Evolutionary conservation across 2,888 invertebrate genomes (phyloP).

Genomic region (Chrysolina haemoptera): DNA sequence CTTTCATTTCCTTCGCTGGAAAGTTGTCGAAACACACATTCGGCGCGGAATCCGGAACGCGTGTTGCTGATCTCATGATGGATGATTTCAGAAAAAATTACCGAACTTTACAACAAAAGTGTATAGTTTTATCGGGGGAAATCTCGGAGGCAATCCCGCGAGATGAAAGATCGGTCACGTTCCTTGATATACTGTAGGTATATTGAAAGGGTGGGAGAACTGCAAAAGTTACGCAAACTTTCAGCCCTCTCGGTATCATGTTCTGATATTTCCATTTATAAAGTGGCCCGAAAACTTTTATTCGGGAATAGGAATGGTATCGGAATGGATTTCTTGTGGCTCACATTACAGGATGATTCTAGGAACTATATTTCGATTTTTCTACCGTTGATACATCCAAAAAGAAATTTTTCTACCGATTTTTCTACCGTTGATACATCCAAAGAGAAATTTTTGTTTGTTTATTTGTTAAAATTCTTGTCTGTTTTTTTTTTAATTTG

Average conservation of each 20-base stretch:
- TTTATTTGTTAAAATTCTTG: too few species aligned
- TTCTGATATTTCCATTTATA: constrained; percentile 38
- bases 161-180: constrained; percentile 75
- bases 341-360: background rate
- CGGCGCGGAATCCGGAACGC: constrained; percentile 64
- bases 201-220: constrained; percentile 48
- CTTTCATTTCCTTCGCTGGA: constrained; percentile 54
- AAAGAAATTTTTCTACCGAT: too few species aligned
- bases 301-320: background rate
- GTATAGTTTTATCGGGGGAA: constrained; percentile 75
- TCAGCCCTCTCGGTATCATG: constrained; percentile 37
- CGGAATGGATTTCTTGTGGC: background rate
- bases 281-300: constrained; percentile 27
- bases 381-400: too few species aligned
- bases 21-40: constrained; percentile 43
- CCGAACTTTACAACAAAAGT: constrained; percentile 71
- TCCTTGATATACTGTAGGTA: constrained; percentile 61
- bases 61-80: constrained; percentile 68
- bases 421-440: too few species aligned
- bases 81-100: constrained; percentile 70
- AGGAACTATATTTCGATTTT: too few species aligned
- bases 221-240: constrained; percentile 52
- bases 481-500: too few species aligned
- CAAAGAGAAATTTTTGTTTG: too few species aligned
- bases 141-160: constrained; percentile 72